Evolutionary conservation across 1,140 invertebrate genomes (phyloP).

Genomic region (Drosophila azteca): DNA sequence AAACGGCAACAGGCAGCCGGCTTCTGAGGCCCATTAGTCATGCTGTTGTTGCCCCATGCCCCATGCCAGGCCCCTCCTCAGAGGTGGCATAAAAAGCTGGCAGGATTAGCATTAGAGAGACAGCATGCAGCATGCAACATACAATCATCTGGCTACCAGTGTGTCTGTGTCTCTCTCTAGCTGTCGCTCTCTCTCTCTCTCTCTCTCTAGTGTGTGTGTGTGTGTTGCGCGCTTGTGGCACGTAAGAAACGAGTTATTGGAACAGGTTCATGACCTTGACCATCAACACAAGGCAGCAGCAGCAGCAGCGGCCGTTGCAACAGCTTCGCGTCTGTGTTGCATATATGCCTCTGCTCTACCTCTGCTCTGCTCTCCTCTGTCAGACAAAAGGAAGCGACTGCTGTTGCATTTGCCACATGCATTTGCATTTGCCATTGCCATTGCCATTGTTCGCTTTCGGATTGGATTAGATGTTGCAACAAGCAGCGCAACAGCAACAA

Average conservation of each 20-base stretch:
- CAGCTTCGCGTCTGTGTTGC: constrained; percentile 55
- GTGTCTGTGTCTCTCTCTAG: constrained; percentile 15
- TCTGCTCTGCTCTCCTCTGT: constrained; percentile 12
- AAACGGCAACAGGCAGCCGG: constrained; percentile 10
- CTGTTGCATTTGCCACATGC: constrained; percentile 46
- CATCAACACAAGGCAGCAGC: constrained; percentile 76
- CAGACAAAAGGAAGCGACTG: constrained; percentile 60
- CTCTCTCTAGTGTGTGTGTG: constrained; percentile 12
- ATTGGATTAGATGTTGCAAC: constrained; percentile 56
- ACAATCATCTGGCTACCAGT: constrained; percentile 66
- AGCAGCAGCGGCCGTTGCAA: constrained; percentile 47
- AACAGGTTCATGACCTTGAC: constrained; percentile 83
- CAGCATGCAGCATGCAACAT: constrained; percentile 64
- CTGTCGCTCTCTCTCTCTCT: too few relatives aligned
- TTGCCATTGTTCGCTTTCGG: constrained; percentile 43
- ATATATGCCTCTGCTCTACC: constrained; percentile 54
- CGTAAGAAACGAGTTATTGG: constrained; percentile 82
- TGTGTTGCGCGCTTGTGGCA: constrained; percentile 50
- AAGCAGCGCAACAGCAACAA: constrained; percentile 50
- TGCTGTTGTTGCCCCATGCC: constrained; percentile 23
- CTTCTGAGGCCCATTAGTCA: constrained; percentile 60
- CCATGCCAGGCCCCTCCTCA: constrained; percentile 8
- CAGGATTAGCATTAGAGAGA: constrained; percentile 75
- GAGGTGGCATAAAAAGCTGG: constrained; percentile 43
- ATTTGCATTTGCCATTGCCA: constrained; percentile 44